Conservation (phyloP, 2,888 invertebrate genomes). For the Lithophane ornitopus region DNA sequence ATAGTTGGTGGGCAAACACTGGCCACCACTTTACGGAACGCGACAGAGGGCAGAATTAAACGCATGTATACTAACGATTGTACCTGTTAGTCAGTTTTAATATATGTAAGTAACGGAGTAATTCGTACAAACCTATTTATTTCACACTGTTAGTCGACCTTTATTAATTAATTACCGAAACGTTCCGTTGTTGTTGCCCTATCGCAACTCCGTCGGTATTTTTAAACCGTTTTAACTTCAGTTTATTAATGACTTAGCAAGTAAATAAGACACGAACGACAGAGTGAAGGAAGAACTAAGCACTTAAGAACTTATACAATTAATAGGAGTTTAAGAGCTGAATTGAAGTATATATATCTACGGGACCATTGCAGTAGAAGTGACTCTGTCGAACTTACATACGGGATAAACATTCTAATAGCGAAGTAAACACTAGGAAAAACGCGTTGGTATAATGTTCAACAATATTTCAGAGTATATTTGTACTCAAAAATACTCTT, state of each 20-base stretch:
- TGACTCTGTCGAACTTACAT: neutral
- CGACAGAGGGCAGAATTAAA: constrained; percentile 52
- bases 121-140: constrained; percentile 21
- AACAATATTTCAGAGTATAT: neutral
- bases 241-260: constrained; percentile 22
- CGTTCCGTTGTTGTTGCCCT: neutral
- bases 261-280: constrained; percentile 31
- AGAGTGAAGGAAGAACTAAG: constrained; percentile 21
- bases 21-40: constrained; percentile 43
- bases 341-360: constrained; percentile 16
- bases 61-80: constrained; percentile 18
- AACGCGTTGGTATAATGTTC: no score
- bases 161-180: neutral
- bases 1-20: constrained; percentile 83
- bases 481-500: neutral
- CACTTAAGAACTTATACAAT: constrained; percentile 28
- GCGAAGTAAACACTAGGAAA: neutral
- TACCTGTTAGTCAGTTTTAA: constrained; percentile 29
- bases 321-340: constrained; percentile 9
- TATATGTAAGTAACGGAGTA: neutral
- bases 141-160: neutral
- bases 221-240: neutral
- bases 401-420: neutral
- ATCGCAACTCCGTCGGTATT: neutral
- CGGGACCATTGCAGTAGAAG: neutral